Evolutionary conservation across 2,113 vertebrate genomes (phyloP).

Genomic region (Apodemus speciosus): DNA sequence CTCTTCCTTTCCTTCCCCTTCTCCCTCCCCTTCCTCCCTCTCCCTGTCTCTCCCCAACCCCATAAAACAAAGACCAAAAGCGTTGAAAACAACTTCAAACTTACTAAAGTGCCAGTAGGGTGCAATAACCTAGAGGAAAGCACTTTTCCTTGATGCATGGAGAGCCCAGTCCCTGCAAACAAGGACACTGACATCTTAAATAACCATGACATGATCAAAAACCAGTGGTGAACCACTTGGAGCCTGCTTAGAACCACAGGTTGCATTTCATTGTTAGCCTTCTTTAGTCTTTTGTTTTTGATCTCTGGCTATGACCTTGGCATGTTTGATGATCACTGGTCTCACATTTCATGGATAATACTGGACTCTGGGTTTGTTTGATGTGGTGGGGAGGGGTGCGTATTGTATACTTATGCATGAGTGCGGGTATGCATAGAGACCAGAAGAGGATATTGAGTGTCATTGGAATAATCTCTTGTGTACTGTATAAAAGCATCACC

Average conservation of each 20-base stretch:
- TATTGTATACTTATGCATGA: too few species aligned
- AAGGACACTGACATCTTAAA: not conserved
- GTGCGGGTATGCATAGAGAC: not conserved
- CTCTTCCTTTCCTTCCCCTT: too few species aligned
- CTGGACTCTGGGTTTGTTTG: not conserved
- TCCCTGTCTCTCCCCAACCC: too few species aligned
- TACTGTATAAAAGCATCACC: too few species aligned
- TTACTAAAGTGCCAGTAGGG: not conserved
- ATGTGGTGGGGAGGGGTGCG: not conserved
- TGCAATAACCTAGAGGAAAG: not conserved
- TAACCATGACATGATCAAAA: not conserved
- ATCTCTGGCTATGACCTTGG: not conserved
- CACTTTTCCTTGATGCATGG: not conserved
- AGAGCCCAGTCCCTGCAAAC: not conserved
- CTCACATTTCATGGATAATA: not conserved
- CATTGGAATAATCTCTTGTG: too few species aligned
- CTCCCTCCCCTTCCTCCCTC: too few species aligned
- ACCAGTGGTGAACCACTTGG: not conserved
- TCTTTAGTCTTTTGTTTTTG: not conserved
- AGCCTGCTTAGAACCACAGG: not conserved
- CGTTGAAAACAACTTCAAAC: slow-evolving; percentile 7
- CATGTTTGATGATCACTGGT: not conserved
- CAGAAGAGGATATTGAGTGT: not conserved
- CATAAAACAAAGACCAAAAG: not conserved
- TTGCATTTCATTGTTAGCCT: not conserved